phyloP scores from a whole-genome alignment of 1,140 invertebrate species.

The Rhizoglyphus robini region DNA sequence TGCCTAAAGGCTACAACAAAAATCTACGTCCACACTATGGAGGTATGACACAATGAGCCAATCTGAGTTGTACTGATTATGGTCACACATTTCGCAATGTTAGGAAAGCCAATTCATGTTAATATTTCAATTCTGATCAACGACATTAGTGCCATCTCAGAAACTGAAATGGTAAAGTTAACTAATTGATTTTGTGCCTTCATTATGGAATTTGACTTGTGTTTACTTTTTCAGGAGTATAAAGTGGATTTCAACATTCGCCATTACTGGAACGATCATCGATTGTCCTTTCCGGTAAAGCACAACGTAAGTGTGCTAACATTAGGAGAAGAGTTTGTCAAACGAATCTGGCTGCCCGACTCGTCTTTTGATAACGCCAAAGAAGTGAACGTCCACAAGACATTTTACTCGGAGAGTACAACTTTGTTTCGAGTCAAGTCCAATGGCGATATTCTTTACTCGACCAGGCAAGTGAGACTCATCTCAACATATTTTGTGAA shows the following conservation, averaged over 20 bases:
- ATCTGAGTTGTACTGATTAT: too few relatives aligned
- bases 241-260: slow-evolving; percentile 2
- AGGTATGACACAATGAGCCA: too few relatives aligned
- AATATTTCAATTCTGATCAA: slow-evolving; percentile 19
- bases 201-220: background rate
- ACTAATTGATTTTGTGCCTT: background rate
- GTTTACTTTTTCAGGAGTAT: slow-evolving; percentile 4
- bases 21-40: slow-evolving; percentile 3
- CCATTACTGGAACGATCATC: too few relatives aligned
- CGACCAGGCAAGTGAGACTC: too few relatives aligned
- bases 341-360: background rate
- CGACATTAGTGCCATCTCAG: slow-evolving; percentile 23
- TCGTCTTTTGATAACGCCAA: background rate
- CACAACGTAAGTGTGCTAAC: background rate
- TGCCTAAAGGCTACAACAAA: too few relatives aligned
- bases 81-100: too few relatives aligned
- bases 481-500: too few relatives aligned
- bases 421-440: background rate
- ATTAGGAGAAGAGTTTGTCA: background rate
- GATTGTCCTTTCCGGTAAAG: background rate
- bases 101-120: slow-evolving; percentile 19
- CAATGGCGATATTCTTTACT: background rate
- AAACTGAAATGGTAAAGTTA: slow-evolving; percentile 20
- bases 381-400: background rate
- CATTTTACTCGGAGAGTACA: background rate